phyloP scores from a whole-genome alignment of 2,888 invertebrate species.

The Melikaiella ostensackeni region DNA sequence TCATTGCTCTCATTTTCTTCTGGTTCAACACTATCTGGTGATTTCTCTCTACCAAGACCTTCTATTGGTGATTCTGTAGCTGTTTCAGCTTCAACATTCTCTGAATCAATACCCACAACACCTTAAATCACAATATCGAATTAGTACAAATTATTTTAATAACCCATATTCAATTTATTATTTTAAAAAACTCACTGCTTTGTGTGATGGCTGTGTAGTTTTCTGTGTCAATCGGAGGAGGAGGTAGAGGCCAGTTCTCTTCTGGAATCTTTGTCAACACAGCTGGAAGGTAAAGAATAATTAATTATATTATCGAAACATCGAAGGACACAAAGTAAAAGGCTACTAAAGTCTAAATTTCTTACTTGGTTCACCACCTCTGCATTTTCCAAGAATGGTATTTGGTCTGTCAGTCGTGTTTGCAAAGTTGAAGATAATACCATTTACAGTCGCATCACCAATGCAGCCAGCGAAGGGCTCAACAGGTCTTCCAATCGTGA shows the following conservation, averaged over 20 bases:
- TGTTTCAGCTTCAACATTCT: constrained; percentile 42
- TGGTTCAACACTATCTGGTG: constrained; percentile 20
- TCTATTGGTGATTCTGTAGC: constrained; percentile 56
- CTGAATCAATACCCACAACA: constrained; percentile 50
- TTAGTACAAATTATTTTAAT: not conserved
- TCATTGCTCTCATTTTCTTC: constrained; percentile 56
- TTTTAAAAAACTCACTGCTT: constrained; percentile 55
- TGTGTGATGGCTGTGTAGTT: constrained; percentile 55
- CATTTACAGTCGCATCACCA: constrained; percentile 94
- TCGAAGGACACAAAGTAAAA: constrained; percentile 52
- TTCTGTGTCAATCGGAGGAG: constrained; percentile 51
- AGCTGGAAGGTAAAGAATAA: not conserved
- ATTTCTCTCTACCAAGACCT: constrained; percentile 48
- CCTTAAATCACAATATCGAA: constrained; percentile 47
- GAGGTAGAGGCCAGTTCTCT: constrained; percentile 49
- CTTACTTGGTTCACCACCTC: constrained; percentile 71
- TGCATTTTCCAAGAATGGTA: constrained; percentile 82
- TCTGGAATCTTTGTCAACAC: constrained; percentile 43
- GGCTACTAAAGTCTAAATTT: constrained; percentile 34
- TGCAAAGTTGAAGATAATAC: constrained; percentile 88
- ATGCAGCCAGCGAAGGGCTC: constrained; percentile 92
- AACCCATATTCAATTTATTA: not conserved
- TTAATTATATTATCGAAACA: not conserved
- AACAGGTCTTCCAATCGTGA: constrained; percentile 76
- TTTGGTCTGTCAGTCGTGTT: constrained; percentile 81